Evolutionary conservation across 2,797 vertebrate genomes (phyloP).

Genomic region (Dendrocincla tyrannina): DNA sequence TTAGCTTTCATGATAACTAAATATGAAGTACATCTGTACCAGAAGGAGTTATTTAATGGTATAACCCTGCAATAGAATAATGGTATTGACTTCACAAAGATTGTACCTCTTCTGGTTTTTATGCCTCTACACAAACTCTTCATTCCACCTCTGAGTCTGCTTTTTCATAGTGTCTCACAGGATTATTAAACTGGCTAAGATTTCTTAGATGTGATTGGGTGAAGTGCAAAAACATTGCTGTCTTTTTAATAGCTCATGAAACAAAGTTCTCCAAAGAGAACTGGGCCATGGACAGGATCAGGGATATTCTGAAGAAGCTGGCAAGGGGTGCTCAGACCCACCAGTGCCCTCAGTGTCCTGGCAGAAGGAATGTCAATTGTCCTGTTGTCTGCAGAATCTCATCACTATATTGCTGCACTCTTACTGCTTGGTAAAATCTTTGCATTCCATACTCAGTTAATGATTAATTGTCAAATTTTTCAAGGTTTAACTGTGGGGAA

Average conservation of each 20-base stretch:
- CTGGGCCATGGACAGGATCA: fast-evolving
- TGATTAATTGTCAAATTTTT: background rate
- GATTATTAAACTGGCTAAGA: background rate
- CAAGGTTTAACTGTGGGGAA: background rate
- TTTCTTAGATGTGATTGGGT: background rate
- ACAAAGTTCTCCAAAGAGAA: too few relatives aligned
- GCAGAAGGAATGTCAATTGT: background rate
- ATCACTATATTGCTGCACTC: background rate
- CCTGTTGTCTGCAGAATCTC: background rate
- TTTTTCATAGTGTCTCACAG: background rate
- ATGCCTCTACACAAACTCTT: background rate
- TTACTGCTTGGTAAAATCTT: background rate
- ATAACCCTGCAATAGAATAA: background rate
- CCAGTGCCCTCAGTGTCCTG: background rate
- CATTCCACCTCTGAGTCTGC: background rate
- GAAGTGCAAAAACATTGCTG: background rate
- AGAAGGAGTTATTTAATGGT: background rate
- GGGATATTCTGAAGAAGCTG: background rate
- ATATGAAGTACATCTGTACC: background rate
- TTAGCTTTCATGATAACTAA: background rate
- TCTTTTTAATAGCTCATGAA: background rate
- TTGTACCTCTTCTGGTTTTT: background rate
- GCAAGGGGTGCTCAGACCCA: background rate
- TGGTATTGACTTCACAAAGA: background rate
- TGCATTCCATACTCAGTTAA: background rate